Conservation (phyloP, 2,113 vertebrate species). For the Amphiprion percula region DNA sequence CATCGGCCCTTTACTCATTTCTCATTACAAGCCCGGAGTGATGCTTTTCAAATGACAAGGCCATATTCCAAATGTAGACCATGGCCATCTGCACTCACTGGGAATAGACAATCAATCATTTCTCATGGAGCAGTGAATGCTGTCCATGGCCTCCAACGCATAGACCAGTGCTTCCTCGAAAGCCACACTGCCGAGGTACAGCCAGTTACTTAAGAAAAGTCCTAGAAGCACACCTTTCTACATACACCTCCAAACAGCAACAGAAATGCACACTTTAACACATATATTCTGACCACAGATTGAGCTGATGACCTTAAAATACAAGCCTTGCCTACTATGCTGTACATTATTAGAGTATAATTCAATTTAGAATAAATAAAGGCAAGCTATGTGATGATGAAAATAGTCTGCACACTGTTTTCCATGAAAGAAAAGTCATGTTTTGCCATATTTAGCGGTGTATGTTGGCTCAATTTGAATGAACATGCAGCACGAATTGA, state of each 20-base stretch:
- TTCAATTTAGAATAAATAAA: too few species aligned
- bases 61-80: conserved; percentile 55
- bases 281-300: not conserved
- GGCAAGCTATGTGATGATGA: too few species aligned
- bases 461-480: too few species aligned
- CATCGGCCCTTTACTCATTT: conserved; percentile 46
- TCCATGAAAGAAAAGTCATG: too few species aligned
- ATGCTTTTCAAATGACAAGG: conserved; percentile 68
- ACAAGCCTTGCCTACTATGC: not conserved
- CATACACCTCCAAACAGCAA: not conserved
- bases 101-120: conserved; percentile 71
- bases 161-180: conserved; percentile 24
- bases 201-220: conserved; percentile 14
- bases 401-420: too few species aligned
- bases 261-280: not conserved
- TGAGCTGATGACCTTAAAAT: not conserved
- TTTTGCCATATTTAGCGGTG: too few species aligned
- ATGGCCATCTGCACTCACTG: conserved; percentile 51
- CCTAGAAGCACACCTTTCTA: not conserved
- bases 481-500: too few species aligned
- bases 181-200: conserved; percentile 1
- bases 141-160: conserved; percentile 48
- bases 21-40: conserved; percentile 49
- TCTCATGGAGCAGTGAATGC: conserved; percentile 59
- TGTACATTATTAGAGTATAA: not conserved